Percentiles rank a stretch among this genome's conserved stretches.
phyloP scores from a whole-genome alignment of 2,888 invertebrate genomes.

The Pterostichus niger region DNA sequence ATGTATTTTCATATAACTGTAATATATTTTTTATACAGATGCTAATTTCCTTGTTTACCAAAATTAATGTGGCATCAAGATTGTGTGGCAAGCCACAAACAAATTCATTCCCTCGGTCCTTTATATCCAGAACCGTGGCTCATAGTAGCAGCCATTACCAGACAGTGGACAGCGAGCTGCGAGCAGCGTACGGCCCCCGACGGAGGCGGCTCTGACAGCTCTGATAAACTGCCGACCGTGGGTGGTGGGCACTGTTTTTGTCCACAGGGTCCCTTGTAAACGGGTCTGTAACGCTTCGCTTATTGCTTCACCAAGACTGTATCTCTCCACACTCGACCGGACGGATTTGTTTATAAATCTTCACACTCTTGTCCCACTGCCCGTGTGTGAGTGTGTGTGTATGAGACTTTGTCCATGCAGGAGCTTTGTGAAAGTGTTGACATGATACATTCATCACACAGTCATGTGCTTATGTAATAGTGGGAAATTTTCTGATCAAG shows the following conservation, averaged over 20 bases:
- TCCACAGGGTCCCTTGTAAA: constrained; percentile 65
- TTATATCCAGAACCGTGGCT: not conserved
- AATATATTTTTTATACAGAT: too few relatives aligned
- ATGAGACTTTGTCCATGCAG: not conserved
- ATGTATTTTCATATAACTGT: too few relatives aligned
- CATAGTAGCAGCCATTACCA: constrained; percentile 36
- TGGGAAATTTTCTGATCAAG: not conserved
- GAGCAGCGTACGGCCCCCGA: constrained; percentile 56
- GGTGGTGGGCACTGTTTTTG: constrained; percentile 73
- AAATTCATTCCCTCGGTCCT: not conserved
- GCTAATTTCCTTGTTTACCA: too few relatives aligned
- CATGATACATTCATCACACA: constrained; percentile 13
- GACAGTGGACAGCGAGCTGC: constrained; percentile 11
- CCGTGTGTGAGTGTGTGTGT: not conserved
- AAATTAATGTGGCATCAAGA: not conserved
- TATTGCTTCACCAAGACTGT: constrained; percentile 66
- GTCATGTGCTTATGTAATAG: constrained; percentile 7
- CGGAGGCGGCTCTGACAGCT: constrained; percentile 69
- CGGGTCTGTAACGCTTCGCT: constrained; percentile 59
- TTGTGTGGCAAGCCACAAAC: not conserved
- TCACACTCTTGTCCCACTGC: not conserved
- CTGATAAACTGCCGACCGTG: constrained; percentile 76
- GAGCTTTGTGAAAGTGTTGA: constrained; percentile 18
- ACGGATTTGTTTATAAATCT: constrained; percentile 57
- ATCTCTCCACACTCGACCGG: constrained; percentile 40